These are phyloP conservation scores for Pegoplata infirma DNA, from an alignment of 2,888 invertebrate genomes.

Conservation along the genomic window DNA sequence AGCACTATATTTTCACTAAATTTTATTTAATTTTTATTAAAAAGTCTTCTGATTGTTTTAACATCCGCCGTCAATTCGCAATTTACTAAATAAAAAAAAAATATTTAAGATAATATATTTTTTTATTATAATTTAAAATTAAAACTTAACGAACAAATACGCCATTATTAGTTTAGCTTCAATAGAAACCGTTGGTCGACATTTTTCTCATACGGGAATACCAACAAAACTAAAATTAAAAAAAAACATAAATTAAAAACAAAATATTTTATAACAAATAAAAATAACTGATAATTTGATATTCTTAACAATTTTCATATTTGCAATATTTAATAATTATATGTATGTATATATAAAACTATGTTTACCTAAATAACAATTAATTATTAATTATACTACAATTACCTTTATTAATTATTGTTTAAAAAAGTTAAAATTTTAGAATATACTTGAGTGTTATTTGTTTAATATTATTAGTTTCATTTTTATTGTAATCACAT, in stretches of 20 bases:
- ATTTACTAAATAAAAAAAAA: too few species aligned
- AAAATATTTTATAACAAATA: conserved; percentile 24
- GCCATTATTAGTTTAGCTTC: conserved; percentile 14
- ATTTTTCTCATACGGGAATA: conserved; percentile 12
- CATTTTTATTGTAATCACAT: conserved; percentile 51
- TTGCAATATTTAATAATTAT: neutral
- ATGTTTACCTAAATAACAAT: conserved; percentile 33
- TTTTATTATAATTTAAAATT: neutral
- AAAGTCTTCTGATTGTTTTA: too few species aligned
- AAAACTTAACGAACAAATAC: conserved; percentile 19
- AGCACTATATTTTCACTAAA: too few species aligned
- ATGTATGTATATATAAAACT: conserved; percentile 47
- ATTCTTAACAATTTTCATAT: conserved; percentile 16
- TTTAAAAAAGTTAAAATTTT: conserved; percentile 36
- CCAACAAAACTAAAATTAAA: conserved; percentile 8
- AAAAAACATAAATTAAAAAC: conserved; percentile 10
- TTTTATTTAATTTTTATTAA: too few species aligned
- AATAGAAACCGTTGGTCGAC: conserved; percentile 38
- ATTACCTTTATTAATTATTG: conserved; percentile 26
- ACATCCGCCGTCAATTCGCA: too few species aligned
- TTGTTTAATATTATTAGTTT: conserved; percentile 24
- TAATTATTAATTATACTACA: conserved; percentile 46
- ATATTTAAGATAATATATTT: too few species aligned
- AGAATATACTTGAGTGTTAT: conserved; percentile 44
- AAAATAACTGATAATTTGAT: conserved; percentile 14